Percentiles rank a stretch among this genome's conserved stretches.
phyloP scores from a whole-genome alignment of 2,797 vertebrate species.

The Coregonus ussuriensis region DNA sequence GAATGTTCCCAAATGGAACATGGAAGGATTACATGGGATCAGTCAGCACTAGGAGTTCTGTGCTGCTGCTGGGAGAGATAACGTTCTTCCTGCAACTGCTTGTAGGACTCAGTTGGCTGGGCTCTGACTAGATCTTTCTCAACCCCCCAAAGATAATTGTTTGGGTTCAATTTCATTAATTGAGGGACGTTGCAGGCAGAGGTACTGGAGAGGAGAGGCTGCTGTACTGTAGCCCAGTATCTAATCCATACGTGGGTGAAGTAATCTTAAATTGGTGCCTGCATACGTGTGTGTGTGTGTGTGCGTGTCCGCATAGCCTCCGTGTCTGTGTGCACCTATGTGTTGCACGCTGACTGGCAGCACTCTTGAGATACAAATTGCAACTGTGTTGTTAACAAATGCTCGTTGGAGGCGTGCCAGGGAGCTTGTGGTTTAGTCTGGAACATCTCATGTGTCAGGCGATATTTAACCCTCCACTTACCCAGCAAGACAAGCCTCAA shows the following conservation, averaged over 20 bases:
- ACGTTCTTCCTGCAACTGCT: neutral
- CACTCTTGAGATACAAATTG: conserved; percentile 64
- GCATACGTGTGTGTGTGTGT: neutral
- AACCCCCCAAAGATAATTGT: neutral
- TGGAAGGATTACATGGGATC: neutral
- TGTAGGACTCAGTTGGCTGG: neutral
- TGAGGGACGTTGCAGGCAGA: neutral
- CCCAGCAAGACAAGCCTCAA: conserved; percentile 67
- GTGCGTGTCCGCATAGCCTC: neutral
- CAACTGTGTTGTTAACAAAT: conserved; percentile 59
- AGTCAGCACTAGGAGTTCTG: neutral
- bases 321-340: conserved; percentile 1
- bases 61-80: neutral
- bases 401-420: conserved; percentile 60
- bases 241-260: conserved; percentile 28
- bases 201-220: neutral
- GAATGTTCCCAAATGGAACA: neutral
- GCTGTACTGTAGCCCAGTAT: neutral
- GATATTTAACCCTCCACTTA: conserved; percentile 64
- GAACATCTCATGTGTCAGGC: conserved; percentile 70
- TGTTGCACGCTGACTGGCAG: conserved; percentile 58
- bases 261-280: conserved; percentile 22
- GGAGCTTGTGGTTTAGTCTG: conserved; percentile 66
- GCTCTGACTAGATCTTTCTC: neutral
- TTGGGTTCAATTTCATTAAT: neutral